Conservation (phyloP, 2,888 invertebrate genomes). For the Brenthis daphne region DNA sequence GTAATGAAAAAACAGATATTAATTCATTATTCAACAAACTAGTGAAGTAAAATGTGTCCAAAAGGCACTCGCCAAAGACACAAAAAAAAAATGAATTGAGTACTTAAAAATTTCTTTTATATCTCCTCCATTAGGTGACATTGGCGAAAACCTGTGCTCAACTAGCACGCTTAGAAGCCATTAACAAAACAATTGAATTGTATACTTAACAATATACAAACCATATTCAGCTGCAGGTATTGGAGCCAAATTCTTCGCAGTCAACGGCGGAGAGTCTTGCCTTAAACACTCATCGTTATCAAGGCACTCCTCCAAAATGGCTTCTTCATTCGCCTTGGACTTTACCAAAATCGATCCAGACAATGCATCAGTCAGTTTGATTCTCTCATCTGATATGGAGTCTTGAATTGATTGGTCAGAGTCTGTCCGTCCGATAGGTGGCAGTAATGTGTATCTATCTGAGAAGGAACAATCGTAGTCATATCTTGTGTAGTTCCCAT, state of each 20-base stretch:
- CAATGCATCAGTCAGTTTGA: conserved; percentile 48
- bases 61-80: too few relatives aligned
- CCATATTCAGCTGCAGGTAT: conserved; percentile 57
- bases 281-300: conserved; percentile 43
- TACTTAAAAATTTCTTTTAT: too few relatives aligned
- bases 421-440: conserved; percentile 57
- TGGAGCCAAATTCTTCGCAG: conserved; percentile 51
- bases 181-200: not conserved
- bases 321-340: conserved; percentile 48
- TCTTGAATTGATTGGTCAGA: conserved; percentile 49
- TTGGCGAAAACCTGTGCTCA: too few relatives aligned
- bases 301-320: conserved; percentile 60
- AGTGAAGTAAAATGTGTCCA: too few relatives aligned
- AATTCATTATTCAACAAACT: too few relatives aligned
- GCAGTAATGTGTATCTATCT: conserved; percentile 63
- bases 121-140: too few relatives aligned
- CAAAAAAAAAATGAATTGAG: too few relatives aligned
- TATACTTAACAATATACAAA: conserved; percentile 40
- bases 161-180: too few relatives aligned
- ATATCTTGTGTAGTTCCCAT: conserved; percentile 60
- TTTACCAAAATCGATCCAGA: conserved; percentile 56
- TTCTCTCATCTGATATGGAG: conserved; percentile 38
- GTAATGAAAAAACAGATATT: too few relatives aligned
- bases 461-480: conserved; percentile 63
- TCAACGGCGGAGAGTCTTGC: conserved; percentile 46